Percentiles rank a stretch among this genome's conserved stretches.
phyloP scores from a whole-genome alignment of 2,888 invertebrate genomes.

The Tortricodes alternella region DNA sequence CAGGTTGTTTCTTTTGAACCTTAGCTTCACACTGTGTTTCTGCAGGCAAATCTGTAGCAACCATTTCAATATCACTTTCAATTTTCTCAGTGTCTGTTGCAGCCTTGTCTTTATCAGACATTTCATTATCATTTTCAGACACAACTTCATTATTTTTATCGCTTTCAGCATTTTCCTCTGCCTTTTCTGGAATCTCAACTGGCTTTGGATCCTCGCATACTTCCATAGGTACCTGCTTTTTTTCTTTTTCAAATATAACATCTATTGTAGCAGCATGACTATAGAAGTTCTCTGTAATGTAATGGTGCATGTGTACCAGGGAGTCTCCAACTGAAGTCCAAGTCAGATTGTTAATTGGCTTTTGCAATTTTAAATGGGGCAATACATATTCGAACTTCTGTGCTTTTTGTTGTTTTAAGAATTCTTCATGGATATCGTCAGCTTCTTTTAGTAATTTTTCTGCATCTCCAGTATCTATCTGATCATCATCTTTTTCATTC shows the following conservation, averaged over 20 bases:
- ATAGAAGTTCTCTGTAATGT: constrained; percentile 83
- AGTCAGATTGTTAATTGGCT: constrained; percentile 81
- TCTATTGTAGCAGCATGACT: constrained; percentile 78
- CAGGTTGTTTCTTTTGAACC: constrained; percentile 73
- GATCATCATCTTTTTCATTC: constrained; percentile 62
- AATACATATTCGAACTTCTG: constrained; percentile 78
- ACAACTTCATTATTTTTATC: constrained; percentile 59
- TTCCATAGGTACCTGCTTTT: constrained; percentile 55
- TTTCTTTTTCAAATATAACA: constrained; percentile 61
- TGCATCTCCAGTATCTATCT: constrained; percentile 79
- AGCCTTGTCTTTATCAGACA: constrained; percentile 70
- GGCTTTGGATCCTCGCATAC: constrained; percentile 63
- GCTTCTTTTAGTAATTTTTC: constrained; percentile 82
- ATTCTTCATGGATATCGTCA: constrained; percentile 77
- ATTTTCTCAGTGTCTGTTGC: constrained; percentile 64
- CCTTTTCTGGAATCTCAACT: constrained; percentile 50
- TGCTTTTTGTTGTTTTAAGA: constrained; percentile 77
- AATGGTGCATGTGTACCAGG: constrained; percentile 84
- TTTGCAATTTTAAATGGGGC: constrained; percentile 82
- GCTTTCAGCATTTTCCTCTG: constrained; percentile 44
- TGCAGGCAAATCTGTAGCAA: constrained; percentile 44
- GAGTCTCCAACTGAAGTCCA: constrained; percentile 87
- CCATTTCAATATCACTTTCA: constrained; percentile 62
- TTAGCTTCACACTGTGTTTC: constrained; percentile 61
- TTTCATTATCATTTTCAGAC: constrained; percentile 67